Conservation (phyloP, 2,113 vertebrate species). For the Nyctereutes procyonoides region DNA sequence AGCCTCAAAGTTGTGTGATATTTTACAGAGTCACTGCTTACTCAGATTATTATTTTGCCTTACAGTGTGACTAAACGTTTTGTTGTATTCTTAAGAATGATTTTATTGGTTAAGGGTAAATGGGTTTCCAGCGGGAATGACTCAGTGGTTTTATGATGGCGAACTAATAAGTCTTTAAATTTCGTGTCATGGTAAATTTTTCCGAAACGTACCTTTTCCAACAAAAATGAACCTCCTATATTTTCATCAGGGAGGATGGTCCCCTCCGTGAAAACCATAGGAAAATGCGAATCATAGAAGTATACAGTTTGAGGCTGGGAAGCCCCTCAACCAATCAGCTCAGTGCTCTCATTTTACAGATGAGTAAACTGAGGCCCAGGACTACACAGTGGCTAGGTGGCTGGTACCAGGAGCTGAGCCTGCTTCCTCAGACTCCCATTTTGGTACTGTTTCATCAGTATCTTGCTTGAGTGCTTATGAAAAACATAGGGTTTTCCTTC, state of each 20-base stretch:
- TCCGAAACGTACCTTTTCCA: background rate
- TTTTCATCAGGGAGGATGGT: background rate
- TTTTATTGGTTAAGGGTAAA: constrained; percentile 3
- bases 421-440: background rate
- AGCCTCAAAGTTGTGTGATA: background rate
- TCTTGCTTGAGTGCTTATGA: background rate
- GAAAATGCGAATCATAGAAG: background rate
- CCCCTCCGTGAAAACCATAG: background rate
- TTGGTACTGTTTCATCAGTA: background rate
- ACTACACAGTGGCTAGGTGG: background rate
- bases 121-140: background rate
- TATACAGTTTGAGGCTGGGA: background rate
- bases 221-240: background rate
- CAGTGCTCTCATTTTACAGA: background rate
- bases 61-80: background rate
- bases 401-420: background rate
- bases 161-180: background rate
- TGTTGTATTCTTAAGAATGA: background rate
- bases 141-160: background rate
- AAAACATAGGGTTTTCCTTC: background rate
- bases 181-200: background rate
- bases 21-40: constrained; percentile 25
- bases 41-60: constrained; percentile 31
- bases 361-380: background rate
- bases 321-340: background rate